Base-by-base conservation (phyloP, 2,888 invertebrate genomes). In the Epistrophella euchroma region DNA sequence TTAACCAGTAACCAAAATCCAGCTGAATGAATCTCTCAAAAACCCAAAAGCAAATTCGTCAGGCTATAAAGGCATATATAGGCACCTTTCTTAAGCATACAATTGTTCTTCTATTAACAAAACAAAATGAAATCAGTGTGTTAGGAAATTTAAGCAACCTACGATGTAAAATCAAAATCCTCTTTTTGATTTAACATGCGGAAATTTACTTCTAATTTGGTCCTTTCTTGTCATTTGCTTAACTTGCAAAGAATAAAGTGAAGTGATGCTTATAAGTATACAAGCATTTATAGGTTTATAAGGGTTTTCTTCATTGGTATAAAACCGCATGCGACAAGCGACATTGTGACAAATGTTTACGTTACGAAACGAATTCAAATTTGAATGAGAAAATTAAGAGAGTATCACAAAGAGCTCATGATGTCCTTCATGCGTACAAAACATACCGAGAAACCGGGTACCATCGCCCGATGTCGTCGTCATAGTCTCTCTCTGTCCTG, bases 131-230 rank as follows among this genome's bases (percentile, higher is more conserved):
- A 50, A 60, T 28, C 56, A 50, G 55, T 70, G 62, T 50, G 50
- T 43, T 76, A 50, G 55, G 45, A 80, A 72, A 56, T 77, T 28
- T 68, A 80, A 81, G 64, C 85, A 45, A 45, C 45, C 17, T 17
- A 68, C 74, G 86, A 70, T 82, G 81, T 74, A 64, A 78, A 74
- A 86, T 82, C 77, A 78, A 70, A 82, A 78, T 78, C 86, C 81
- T 66, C 82, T 86, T 78, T 86, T 74, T 55, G 82, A 78, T 71
- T 81, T 66, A 82, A 81, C 81, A 86, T 74, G 72, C 77, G 86
- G 86, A 86, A 82, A 82, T 74, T 77, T 86, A 71, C 81, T 86
- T 82, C 77, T 78, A 86, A 86, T 86, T 86, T 86, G 60, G 82
- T 82, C 71, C 32, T 35, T 47, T 32, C 77, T 77, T 82, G 62